These are phyloP conservation scores for Falco berigora DNA, from an alignment of 2,797 vertebrate species.

Conservation along the genomic window DNA sequence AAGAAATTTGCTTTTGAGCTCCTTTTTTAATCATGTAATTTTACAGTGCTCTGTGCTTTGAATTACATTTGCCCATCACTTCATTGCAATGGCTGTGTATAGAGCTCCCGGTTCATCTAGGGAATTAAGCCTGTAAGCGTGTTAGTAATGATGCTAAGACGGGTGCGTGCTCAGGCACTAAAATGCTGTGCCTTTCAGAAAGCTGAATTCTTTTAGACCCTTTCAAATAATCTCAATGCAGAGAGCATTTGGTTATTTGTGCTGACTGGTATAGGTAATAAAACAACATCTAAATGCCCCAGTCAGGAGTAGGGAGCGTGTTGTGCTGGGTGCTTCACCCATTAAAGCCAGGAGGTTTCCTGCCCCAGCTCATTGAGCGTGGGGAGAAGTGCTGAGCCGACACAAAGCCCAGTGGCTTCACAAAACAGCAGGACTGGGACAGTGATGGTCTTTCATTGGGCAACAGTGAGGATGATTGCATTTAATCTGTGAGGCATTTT, in stretches of 20 bases:
- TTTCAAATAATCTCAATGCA: not conserved
- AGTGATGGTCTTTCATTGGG: not conserved
- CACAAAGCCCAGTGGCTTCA: not conserved
- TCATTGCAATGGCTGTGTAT: not conserved
- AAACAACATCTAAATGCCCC: not conserved
- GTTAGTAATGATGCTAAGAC: not conserved
- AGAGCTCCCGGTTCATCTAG: not conserved
- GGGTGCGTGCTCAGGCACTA: not conserved
- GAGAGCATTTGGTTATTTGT: not conserved
- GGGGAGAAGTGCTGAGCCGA: not conserved
- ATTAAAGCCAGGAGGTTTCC: not conserved
- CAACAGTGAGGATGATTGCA: not conserved
- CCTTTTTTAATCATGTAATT: not conserved
- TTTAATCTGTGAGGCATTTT: not conserved
- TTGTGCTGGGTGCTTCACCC: not conserved
- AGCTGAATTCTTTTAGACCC: not conserved
- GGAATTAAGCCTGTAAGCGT: not conserved
- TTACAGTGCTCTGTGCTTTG: not conserved
- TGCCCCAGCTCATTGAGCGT: not conserved
- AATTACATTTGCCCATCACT: not conserved
- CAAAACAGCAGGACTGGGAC: not conserved
- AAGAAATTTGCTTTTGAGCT: not conserved
- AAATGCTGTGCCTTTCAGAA: not conserved
- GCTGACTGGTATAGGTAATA: not conserved
- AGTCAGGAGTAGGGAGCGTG: rapidly evolving